A percentile compares a stretch with the other conserved stretches of the same genome.
Conservation (phyloP, 2,797 vertebrate genomes). For the Liasis olivaceus region DNA sequence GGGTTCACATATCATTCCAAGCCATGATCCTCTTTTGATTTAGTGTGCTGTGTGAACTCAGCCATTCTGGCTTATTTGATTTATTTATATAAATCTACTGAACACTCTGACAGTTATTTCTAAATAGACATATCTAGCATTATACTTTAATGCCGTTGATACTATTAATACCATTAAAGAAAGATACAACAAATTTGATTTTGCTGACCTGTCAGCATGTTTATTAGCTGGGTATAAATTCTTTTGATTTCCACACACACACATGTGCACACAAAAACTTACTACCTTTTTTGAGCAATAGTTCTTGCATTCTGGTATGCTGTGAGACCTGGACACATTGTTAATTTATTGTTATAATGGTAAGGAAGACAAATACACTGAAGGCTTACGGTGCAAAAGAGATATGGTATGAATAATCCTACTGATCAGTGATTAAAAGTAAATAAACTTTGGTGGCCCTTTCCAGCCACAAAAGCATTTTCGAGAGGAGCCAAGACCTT, state of each 20-base stretch:
- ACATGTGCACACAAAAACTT: not conserved
- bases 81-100: not conserved
- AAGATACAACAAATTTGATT: not conserved
- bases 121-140: not conserved
- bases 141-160: not conserved
- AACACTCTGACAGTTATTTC: not conserved
- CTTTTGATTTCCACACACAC: not conserved
- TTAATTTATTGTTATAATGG: not conserved
- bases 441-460: constrained; percentile 12
- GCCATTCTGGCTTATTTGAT: too few species aligned
- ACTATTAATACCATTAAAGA: not conserved
- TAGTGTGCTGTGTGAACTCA: not conserved
- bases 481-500: not conserved
- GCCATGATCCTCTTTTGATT: too few species aligned
- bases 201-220: not conserved
- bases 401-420: constrained; percentile 9
- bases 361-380: not conserved
- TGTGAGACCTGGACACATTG: not conserved
- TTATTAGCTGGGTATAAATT: not conserved
- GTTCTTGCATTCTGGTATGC: not conserved
- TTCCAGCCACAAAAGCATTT: constrained; percentile 4
- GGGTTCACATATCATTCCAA: not conserved
- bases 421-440: not conserved
- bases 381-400: constrained; percentile 8
- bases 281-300: not conserved